These are phyloP conservation scores for Brachionichthys hirsutus DNA, from an alignment of 2,113 vertebrate genomes.

Conservation along the genomic window DNA sequence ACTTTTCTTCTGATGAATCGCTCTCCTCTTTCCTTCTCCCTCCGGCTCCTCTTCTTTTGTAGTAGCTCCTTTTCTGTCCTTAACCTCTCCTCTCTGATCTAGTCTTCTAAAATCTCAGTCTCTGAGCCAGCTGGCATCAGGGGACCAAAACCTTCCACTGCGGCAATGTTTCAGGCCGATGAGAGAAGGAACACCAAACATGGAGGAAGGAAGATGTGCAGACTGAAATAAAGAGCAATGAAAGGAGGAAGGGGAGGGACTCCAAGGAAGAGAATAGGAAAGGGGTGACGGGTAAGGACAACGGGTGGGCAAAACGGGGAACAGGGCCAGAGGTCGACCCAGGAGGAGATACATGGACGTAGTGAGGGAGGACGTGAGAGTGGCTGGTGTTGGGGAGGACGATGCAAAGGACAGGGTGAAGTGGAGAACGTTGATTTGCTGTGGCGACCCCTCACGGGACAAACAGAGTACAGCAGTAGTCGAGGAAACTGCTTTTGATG, in stretches of 20 bases:
- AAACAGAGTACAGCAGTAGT: not conserved
- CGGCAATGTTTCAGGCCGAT: conserved; percentile 47
- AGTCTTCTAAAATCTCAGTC: conserved; percentile 37
- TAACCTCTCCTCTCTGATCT: conserved; percentile 53
- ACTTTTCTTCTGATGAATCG: conserved; percentile 35
- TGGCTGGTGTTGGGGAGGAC: too few species aligned
- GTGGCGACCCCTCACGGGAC: too few species aligned
- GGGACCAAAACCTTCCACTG: conserved; percentile 42
- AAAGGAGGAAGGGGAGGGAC: conserved; percentile 10
- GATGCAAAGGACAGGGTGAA: too few species aligned
- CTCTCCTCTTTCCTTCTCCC: conserved; percentile 16
- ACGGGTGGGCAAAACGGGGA: too few species aligned
- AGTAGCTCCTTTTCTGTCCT: conserved; percentile 29
- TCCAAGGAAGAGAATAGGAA: conserved; percentile 22
- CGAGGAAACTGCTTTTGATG: too few species aligned
- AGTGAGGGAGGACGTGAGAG: too few species aligned
- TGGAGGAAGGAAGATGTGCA: conserved; percentile 8
- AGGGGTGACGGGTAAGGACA: conserved; percentile 32
- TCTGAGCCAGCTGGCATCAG: conserved; percentile 54
- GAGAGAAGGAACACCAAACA: conserved; percentile 38
- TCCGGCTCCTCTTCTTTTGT: conserved; percentile 14
- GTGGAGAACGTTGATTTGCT: too few species aligned
- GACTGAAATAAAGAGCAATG: conserved; percentile 21
- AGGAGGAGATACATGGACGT: not conserved
- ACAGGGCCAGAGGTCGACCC: too few species aligned